These are phyloP conservation scores for Luscinia megarhynchos DNA, from an alignment of 2,797 vertebrate genomes.

Conservation along the genomic window DNA sequence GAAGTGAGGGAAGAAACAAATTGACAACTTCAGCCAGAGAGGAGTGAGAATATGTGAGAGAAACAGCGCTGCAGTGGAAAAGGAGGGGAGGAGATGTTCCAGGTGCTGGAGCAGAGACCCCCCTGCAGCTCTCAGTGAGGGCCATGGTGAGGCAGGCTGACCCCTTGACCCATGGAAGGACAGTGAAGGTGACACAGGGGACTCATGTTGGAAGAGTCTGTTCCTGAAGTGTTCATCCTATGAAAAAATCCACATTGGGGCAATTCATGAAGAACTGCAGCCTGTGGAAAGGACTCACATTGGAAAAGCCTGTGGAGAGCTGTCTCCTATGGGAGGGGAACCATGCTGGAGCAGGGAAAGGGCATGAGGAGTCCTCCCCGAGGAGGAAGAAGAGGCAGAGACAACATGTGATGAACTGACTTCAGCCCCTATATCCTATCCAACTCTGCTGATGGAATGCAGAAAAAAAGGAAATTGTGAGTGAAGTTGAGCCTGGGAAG, in stretches of 20 bases:
- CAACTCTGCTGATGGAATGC: too few relatives aligned
- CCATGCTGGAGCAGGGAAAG: not conserved
- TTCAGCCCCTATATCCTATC: not conserved
- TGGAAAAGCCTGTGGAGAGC: not conserved
- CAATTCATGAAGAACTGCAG: not conserved
- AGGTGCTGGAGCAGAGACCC: not conserved
- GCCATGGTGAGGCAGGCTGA: not conserved
- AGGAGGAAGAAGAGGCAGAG: not conserved
- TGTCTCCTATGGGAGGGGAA: not conserved
- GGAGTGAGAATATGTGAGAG: not conserved
- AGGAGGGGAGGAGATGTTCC: too few relatives aligned
- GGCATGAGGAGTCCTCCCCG: not conserved
- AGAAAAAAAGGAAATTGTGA: not conserved
- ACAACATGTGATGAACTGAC: not conserved
- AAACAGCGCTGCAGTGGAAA: not conserved
- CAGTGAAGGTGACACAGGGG: not conserved
- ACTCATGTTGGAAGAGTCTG: not conserved
- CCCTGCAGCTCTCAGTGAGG: not conserved
- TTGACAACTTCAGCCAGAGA: not conserved
- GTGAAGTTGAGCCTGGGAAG: rapidly evolving
- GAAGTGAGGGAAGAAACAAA: not conserved
- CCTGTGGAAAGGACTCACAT: not conserved
- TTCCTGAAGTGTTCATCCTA: not conserved
- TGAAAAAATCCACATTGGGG: not conserved
- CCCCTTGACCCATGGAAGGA: not conserved